Evolutionary conservation across 2,113 vertebrate species (phyloP).

Genomic region (Pogona vitticeps): DNA sequence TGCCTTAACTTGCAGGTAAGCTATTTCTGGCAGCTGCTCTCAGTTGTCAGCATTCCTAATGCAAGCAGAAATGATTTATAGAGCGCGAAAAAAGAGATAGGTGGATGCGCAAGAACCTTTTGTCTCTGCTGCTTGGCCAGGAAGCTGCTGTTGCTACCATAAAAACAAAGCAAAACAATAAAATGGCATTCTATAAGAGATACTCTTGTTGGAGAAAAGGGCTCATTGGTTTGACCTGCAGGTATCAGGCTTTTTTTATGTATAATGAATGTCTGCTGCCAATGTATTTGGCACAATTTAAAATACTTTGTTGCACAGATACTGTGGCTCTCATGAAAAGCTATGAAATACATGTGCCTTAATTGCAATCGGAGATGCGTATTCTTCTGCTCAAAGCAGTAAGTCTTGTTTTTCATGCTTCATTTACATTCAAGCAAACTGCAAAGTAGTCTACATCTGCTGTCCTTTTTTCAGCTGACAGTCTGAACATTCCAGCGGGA

Average conservation of each 20-base stretch:
- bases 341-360: conserved; percentile 4
- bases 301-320: conserved; percentile 9
- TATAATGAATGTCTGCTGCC: not conserved
- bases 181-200: conserved; percentile 6
- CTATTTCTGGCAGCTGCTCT: not conserved
- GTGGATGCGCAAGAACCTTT: conserved; percentile 1
- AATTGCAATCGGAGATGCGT: conserved; percentile 10
- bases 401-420: conserved; percentile 26
- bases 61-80: conserved; percentile 28
- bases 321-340: conserved; percentile 24
- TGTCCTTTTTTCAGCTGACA: not conserved
- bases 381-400: conserved; percentile 7
- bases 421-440: not conserved
- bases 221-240: not conserved
- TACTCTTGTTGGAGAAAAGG: not conserved
- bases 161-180: conserved; percentile 28
- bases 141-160: conserved; percentile 4
- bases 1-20: not conserved
- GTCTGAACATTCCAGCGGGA: not conserved
- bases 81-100: not conserved
- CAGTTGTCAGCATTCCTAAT: not conserved
- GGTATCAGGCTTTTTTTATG: not conserved
- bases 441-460: not conserved
- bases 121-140: not conserved
- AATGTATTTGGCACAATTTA: not conserved